Base-by-base conservation (phyloP, 2,113 vertebrate species). In the Ageneiosus marmoratus region DNA sequence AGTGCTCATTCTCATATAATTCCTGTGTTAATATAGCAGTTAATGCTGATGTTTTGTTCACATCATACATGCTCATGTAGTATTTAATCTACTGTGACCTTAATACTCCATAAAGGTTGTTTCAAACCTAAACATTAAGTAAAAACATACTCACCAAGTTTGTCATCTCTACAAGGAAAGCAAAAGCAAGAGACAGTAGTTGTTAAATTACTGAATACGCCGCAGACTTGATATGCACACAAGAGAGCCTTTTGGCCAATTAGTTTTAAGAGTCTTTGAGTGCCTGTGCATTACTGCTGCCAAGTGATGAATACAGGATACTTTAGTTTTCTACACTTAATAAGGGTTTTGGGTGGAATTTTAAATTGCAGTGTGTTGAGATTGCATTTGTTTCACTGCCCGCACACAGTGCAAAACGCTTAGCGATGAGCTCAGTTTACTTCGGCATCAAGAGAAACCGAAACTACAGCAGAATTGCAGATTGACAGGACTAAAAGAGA, bases 281-380 rank as follows among this genome's bases (percentile, higher is more conserved):
- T 56, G 75, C 32, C 50, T 44, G 50, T 18, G 29, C 15, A n/a
- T 32, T 27, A 22, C 9, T 46, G 55, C 15, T n/a, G 55, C 69
- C n/a, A 44, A 58, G 44, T 67, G 48, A 67, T 67, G 32, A 29
- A 44, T 69, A 27, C n/a, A 67, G 62, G 29, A 50, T 27, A 5
- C 44, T 69, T 79, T 37, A 24, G 78, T 62, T 80, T 80, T 73
- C 55, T 51, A 27, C 3, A 29, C 46, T 48, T 74, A 53, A 84
- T 51, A 41, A 84, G 65, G 11, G 69, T 77, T 79, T 73, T 74
- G 18, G 44, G 27, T 41, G 65, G 55, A 27, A 48, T 63, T 79
- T 79, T 11, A n/a, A 51, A 67, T 27, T 50, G n/a, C 27, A 79
- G 16, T 51, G 18, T 80, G 41, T 79, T 18, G n/a, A 51, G 9